These are phyloP conservation scores for Cygnus atratus DNA, from an alignment of 2,113 vertebrate species.

Conservation along the genomic window DNA sequence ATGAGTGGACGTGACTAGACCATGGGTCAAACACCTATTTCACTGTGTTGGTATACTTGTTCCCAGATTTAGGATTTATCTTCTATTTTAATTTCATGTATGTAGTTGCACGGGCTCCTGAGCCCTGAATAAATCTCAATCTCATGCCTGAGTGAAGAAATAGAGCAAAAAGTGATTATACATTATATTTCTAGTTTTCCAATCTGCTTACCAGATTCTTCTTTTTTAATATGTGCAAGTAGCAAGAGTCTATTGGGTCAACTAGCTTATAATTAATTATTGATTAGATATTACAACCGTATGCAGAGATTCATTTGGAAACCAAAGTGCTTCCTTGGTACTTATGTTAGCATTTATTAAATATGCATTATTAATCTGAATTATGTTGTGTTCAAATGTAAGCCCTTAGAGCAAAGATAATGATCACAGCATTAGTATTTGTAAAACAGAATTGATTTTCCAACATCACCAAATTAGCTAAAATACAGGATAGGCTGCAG, in stretches of 20 bases:
- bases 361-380: conserved; percentile 70
- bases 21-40: background rate
- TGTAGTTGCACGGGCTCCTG: background rate
- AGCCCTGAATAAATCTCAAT: conserved; percentile 19
- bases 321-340: conserved; percentile 38
- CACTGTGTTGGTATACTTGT: background rate
- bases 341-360: conserved; percentile 63
- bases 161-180: conserved; percentile 22
- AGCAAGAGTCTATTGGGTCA: conserved; percentile 48
- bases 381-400: conserved; percentile 52
- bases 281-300: conserved; percentile 57
- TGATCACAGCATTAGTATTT: conserved; percentile 52
- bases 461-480: conserved; percentile 53
- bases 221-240: conserved; percentile 23
- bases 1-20: background rate
- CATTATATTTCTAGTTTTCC: conserved; percentile 1
- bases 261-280: conserved; percentile 71
- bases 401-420: conserved; percentile 58
- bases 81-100: background rate
- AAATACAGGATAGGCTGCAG: conserved; percentile 17
- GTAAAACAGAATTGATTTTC: conserved; percentile 65
- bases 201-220: conserved; percentile 34
- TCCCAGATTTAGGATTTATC: background rate
- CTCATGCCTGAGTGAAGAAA: background rate
- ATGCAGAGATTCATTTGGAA: conserved; percentile 52